Conservation (phyloP, 2,888 invertebrate genomes). For the Tetranychus piercei region DNA sequence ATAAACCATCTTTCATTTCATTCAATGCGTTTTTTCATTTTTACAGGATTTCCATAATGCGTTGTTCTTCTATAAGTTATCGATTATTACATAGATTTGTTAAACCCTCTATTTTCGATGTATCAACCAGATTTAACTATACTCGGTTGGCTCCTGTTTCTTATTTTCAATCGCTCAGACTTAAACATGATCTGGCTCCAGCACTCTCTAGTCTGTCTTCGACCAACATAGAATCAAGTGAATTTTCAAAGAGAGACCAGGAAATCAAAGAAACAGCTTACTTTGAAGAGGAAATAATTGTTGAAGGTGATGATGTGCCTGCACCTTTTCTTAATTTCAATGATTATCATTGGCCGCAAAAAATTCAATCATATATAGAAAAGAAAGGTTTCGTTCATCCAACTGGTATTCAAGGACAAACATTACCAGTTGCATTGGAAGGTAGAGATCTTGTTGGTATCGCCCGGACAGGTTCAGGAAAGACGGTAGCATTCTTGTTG, state of each 20-base stretch:
- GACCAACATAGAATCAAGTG: not conserved
- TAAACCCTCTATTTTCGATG: not conserved
- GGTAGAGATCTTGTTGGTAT: constrained; percentile 87
- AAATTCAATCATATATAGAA: not conserved
- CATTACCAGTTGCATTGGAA: constrained; percentile 83
- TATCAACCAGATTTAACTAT: not conserved
- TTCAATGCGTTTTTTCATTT: too few relatives aligned
- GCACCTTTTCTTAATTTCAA: constrained; percentile 13
- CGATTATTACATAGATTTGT: not conserved
- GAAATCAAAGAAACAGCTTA: not conserved
- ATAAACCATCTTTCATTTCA: too few relatives aligned
- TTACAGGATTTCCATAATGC: too few relatives aligned
- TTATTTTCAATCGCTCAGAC: not conserved
- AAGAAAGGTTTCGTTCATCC: constrained; percentile 40
- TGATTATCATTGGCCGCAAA: constrained; percentile 8
- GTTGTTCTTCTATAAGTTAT: not conserved
- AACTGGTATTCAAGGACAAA: constrained; percentile 83
- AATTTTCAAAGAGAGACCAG: not conserved
- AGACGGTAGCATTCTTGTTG: constrained; percentile 69
- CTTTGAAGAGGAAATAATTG: constrained; percentile 6
- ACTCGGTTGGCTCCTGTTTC: not conserved
- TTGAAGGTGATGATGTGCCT: constrained; percentile 2
- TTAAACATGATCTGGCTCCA: not conserved
- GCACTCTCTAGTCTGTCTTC: not conserved
- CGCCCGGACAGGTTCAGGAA: constrained; percentile 85